These are phyloP conservation scores for Alloscopus bannaensis DNA, from an alignment of 2,888 invertebrate genomes.

Conservation along the genomic window DNA sequence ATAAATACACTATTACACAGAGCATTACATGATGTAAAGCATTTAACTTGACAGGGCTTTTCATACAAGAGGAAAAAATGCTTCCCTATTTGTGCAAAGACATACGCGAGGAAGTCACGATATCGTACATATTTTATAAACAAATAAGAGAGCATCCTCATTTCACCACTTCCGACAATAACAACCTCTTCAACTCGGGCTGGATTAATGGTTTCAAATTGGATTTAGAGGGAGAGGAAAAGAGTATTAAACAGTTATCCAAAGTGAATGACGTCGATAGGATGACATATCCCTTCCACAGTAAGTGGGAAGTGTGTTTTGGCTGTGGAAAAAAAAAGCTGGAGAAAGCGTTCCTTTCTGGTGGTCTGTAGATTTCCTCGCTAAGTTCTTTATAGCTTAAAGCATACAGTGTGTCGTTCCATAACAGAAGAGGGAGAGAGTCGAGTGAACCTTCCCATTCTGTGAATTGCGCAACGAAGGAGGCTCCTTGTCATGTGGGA, in stretches of 20 bases:
- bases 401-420: constrained; percentile 34
- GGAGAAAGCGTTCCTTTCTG: constrained; percentile 46
- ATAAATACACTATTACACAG: constrained; percentile 21
- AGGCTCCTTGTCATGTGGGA: constrained; percentile 28
- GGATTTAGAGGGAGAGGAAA: not conserved
- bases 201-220: constrained; percentile 13
- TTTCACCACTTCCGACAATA: constrained; percentile 8
- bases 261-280: constrained; percentile 8
- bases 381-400: constrained; percentile 11
- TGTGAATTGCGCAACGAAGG: constrained; percentile 46
- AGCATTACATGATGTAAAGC: constrained; percentile 25
- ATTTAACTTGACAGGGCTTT: constrained; percentile 13
- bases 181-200: constrained; percentile 1
- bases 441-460: constrained; percentile 40
- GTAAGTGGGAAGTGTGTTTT: not conserved
- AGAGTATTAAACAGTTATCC: constrained; percentile 25
- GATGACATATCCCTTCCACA: constrained; percentile 20
- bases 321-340: not conserved
- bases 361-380: constrained; percentile 45
- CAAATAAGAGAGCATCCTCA: not conserved
- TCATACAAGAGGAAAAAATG: too few species aligned
- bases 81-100: too few species aligned
- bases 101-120: not conserved
- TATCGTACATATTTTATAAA: not conserved
- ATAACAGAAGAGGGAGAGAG: not conserved